Percentiles rank a stretch among this genome's conserved stretches.
Conservation (phyloP, 2,113 vertebrate species). For the Saccopteryx bilineata region DNA sequence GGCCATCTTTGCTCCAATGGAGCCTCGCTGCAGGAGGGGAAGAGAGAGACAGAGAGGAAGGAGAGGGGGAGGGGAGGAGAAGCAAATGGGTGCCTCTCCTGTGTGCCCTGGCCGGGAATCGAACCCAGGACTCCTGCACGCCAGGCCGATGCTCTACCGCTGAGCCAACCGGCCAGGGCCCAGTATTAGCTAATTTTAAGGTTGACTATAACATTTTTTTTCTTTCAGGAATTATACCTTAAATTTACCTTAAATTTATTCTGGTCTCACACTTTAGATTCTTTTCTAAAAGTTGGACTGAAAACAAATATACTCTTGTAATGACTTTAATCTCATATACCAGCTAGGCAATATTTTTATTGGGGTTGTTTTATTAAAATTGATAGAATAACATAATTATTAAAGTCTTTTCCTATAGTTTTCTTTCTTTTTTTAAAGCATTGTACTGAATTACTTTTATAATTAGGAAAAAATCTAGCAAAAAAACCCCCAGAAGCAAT, state of each 20-base stretch:
- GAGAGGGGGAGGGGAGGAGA: too few species aligned
- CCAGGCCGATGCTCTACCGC: too few species aligned
- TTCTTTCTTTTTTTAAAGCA: not conserved
- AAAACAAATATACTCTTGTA: not conserved
- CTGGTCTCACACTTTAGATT: not conserved
- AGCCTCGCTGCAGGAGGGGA: too few species aligned
- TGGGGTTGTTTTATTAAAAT: constrained; percentile 22
- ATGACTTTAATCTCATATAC: not conserved
- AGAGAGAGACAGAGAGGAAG: too few species aligned
- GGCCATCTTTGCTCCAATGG: too few species aligned
- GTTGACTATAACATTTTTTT: constrained; percentile 14
- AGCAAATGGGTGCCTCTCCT: too few species aligned
- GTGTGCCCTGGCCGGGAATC: too few species aligned
- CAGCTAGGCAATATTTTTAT: not conserved
- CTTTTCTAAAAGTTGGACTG: constrained; percentile 1
- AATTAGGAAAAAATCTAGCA: not conserved
- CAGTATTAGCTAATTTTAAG: constrained; percentile 8
- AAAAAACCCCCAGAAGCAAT: not conserved
- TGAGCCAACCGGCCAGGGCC: too few species aligned
- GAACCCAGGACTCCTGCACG: too few species aligned
- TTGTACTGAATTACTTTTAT: not conserved
- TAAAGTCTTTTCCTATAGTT: not conserved
- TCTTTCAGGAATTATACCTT: not conserved
- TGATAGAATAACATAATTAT: not conserved
- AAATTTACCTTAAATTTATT: not conserved